Conservation (phyloP, 2,797 vertebrate genomes). For the Cuculus canorus region DNA sequence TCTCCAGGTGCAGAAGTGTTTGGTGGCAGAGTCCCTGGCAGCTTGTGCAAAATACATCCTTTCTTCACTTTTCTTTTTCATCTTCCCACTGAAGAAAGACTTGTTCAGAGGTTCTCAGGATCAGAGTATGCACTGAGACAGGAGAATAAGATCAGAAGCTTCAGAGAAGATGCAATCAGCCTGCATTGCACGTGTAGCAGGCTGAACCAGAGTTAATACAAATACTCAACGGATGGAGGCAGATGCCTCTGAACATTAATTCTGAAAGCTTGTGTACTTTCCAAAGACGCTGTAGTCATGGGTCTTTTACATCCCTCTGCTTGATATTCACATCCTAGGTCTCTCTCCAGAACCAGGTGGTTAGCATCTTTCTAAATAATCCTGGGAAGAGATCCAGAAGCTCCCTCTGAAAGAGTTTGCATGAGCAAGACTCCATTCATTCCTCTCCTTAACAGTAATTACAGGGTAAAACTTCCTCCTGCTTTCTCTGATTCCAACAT, state of each 20-base stretch:
- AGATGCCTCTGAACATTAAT: not conserved
- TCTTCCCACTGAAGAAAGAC: not conserved
- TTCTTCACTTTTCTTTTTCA: not conserved
- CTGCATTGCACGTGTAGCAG: not conserved
- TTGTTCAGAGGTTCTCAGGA: not conserved
- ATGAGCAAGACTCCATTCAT: not conserved
- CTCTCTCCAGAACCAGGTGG: not conserved
- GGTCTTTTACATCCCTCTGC: not conserved
- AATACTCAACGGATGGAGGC: not conserved
- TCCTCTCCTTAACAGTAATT: not conserved
- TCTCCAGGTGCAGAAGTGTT: not conserved
- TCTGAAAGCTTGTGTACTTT: not conserved
- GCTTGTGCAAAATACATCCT: not conserved
- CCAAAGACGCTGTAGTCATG: not conserved
- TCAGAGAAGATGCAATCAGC: not conserved
- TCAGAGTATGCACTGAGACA: not conserved
- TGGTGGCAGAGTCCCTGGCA: not conserved
- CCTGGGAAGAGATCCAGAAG: not conserved
- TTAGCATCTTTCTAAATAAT: not conserved
- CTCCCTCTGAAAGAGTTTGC: not conserved
- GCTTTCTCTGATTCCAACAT: not conserved
- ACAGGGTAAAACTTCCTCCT: not conserved
- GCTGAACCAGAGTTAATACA: not conserved
- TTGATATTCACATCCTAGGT: not conserved
- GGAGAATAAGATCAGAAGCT: not conserved